Base-by-base conservation (phyloP, 1,140 invertebrate species). In the Aleiodes sp. region DNA sequence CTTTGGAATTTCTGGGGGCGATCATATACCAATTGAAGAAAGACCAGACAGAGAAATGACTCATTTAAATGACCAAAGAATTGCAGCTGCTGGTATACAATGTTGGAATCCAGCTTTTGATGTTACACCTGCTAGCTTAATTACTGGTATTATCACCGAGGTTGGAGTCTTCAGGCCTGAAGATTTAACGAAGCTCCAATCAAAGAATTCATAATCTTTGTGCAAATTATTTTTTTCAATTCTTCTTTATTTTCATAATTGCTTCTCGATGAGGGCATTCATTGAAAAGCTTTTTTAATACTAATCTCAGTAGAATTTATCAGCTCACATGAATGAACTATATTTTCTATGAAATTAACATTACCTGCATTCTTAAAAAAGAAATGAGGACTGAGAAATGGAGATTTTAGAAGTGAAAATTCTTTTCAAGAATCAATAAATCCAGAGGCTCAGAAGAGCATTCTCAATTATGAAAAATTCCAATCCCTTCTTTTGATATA, bases 21-120 rank as follows among this genome's bases (percentile, higher is more conserved):
- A 94, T 72, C 88, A 91, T 59, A 99, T 99, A 75, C 89, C 92
- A 4, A 99, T 99, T 73, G 98, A 99, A 85, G 95, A 99, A 81
- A 86, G 98, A 66, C 93, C 97, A 3, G 89, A 92, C 65, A 87
- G 89, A 10, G 98, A 99, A 87, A 93, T 99, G 90, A 97, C 95
- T 0, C 90, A 92, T 78, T 89, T 98, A 26, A 93, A 93, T 33
- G 93, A 94, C 75, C 87, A 91, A 67, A 88, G 90, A 77, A 94
- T 98, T 74, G 96, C 96, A 37, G 94, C 97, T 21, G 87, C 91
- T 79, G 95, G 95, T 56, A 96, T 98, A 68, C 87, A 90, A 56
- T 98, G 95, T 80, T 99, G 97, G 97, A 99, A 99, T 89, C 98
- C 98, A 43, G 94, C 97, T 0, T 99, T 99, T 87, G 98, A 99